These are phyloP conservation scores for Salvelinus sp. DNA, from an alignment of 2,113 vertebrate species.

Conservation along the genomic window DNA sequence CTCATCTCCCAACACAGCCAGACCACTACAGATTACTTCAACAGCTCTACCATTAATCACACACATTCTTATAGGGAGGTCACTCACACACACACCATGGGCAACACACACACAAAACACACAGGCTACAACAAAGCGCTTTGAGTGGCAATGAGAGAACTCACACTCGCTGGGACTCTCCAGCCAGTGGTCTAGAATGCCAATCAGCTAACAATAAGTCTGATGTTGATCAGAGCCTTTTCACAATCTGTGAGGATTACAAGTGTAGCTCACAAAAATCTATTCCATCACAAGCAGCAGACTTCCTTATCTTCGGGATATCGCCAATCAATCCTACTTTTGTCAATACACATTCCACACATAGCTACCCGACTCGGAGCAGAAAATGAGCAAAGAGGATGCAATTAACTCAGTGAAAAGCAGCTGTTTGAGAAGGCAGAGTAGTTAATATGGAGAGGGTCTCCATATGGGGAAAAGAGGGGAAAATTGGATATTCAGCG, in stretches of 20 bases:
- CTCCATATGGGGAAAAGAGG: background rate
- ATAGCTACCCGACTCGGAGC: background rate
- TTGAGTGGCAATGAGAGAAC: no score
- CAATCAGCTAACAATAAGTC: conserved; percentile 30
- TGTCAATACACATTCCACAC: conserved; percentile 38
- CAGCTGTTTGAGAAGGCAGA: background rate
- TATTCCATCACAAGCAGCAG: conserved; percentile 60
- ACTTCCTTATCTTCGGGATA: conserved; percentile 51
- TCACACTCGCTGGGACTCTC: no score
- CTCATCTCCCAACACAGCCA: conserved; percentile 9
- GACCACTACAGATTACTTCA: no score
- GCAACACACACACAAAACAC: no score
- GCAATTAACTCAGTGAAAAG: no score
- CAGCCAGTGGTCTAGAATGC: no score
- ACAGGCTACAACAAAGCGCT: no score
- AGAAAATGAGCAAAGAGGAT: conserved; percentile 16
- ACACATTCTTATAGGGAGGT: no score
- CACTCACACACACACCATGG: no score
- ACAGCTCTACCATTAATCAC: no score
- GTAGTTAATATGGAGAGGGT: background rate
- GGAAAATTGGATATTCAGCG: conserved; percentile 41
- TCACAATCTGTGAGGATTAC: conserved; percentile 44
- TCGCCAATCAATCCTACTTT: conserved; percentile 58
- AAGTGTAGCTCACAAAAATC: conserved; percentile 49
- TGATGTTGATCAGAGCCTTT: conserved; percentile 40